Percentiles rank a stretch among this genome's conserved stretches.
Conservation (phyloP, 2,888 invertebrate species). For the Archips crataeganus region DNA sequence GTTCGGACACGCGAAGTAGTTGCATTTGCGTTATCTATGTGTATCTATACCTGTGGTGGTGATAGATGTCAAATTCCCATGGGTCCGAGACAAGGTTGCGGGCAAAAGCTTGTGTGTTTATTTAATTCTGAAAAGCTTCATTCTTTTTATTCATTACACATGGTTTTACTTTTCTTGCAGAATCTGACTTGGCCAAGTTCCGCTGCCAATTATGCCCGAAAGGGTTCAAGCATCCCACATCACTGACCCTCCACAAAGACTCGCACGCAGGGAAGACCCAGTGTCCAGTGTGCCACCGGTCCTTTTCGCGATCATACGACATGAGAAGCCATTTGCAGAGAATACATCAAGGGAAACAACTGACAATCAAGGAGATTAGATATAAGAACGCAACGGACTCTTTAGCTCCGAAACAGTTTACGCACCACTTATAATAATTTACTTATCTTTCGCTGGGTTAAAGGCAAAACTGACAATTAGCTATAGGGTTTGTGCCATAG, state of each 20-base stretch:
- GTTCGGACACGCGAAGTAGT: no score
- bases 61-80: no score
- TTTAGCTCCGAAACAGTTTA: conserved; percentile 73
- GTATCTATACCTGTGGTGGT: no score
- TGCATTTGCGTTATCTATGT: no score
- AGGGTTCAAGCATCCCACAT: conserved; percentile 87
- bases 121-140: neutral
- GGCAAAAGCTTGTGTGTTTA: neutral
- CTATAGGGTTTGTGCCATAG: no score
- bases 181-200: conserved; percentile 85
- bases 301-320: conserved; percentile 87
- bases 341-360: conserved; percentile 85
- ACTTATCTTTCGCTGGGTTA: neutral
- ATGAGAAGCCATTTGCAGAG: conserved; percentile 87
- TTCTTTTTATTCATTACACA: neutral
- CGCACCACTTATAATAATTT: conserved; percentile 72
- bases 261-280: conserved; percentile 88
- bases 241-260: conserved; percentile 87
- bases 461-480: no score
- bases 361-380: conserved; percentile 82
- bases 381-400: conserved; percentile 76
- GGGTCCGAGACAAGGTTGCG: no score
- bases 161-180: conserved; percentile 63
- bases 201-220: conserved; percentile 87
- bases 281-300: conserved; percentile 87